Conservation (phyloP, 2,888 invertebrate genomes). For the Acanthosepion pharaonis region DNA sequence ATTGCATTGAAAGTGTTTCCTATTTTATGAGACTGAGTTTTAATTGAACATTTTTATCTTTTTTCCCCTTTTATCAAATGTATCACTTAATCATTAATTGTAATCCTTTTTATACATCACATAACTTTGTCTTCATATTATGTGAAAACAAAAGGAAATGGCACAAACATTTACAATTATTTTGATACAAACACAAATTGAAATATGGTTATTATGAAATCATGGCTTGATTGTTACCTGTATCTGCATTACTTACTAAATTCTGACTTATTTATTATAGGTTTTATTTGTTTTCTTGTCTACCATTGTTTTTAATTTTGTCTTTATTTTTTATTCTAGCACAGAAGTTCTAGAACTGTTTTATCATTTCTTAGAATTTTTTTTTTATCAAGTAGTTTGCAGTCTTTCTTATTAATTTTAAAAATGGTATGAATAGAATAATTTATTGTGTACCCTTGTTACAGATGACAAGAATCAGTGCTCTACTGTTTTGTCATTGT, state of each 20-base stretch:
- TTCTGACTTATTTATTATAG: neutral
- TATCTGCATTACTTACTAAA: neutral
- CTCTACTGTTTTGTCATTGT: neutral
- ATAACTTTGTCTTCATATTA: no score
- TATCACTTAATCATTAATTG: no score
- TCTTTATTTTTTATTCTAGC: neutral
- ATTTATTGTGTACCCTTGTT: neutral
- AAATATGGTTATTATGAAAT: neutral
- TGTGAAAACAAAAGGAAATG: no score
- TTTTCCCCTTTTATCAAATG: no score
- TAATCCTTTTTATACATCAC: no score
- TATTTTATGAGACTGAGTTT: no score
- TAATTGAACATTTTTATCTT: no score
- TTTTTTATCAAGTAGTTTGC: neutral
- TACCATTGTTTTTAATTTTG: neutral
- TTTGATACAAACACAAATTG: neutral
- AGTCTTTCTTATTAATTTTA: neutral
- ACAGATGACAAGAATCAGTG: conserved; percentile 6
- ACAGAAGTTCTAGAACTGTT: neutral
- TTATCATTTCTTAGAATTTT: neutral
- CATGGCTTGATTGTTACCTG: neutral
- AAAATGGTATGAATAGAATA: neutral
- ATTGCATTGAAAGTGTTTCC: no score
- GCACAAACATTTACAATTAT: neutral
- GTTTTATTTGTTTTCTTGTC: neutral